Conservation (phyloP, 2,797 vertebrate species). For the Neosalanx taihuensis region DNA sequence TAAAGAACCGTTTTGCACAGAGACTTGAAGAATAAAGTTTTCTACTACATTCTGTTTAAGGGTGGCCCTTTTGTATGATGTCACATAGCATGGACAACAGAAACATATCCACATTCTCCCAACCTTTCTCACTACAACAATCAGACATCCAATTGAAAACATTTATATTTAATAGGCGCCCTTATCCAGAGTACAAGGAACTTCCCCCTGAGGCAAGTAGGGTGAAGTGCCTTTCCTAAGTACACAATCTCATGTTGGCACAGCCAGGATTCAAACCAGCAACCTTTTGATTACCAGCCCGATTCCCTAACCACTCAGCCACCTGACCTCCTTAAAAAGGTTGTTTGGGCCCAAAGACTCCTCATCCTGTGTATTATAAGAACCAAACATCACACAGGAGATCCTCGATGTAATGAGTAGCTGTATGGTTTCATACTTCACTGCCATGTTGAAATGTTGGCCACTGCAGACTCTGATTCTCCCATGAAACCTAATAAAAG, state of each 20-base stretch:
- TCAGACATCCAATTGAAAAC: constrained; percentile 35
- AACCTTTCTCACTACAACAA: constrained; percentile 22
- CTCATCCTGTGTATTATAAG: constrained; percentile 31
- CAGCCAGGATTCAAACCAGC: too few species aligned
- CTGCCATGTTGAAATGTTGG: constrained; percentile 50
- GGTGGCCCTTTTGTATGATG: constrained; percentile 1
- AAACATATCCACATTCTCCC: constrained; percentile 5
- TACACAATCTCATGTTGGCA: too few species aligned
- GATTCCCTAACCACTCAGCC: too few species aligned
- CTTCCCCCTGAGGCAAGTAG: too few species aligned
- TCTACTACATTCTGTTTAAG: neutral
- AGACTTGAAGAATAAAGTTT: neutral
- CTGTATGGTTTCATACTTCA: constrained; percentile 55
- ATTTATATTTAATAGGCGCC: too few species aligned
- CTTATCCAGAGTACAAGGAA: too few species aligned
- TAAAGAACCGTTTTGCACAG: neutral
- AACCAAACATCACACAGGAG: constrained; percentile 44
- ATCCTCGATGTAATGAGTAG: constrained; percentile 50
- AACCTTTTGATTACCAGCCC: too few species aligned
- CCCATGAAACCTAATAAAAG: constrained; percentile 49
- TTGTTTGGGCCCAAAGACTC: constrained; percentile 21
- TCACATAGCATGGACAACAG: constrained; percentile 4
- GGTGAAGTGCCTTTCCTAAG: too few species aligned
- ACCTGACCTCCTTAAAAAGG: too few species aligned
- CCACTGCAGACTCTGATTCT: constrained; percentile 36